Percentiles rank a stretch among this genome's conserved stretches.
phyloP scores from a whole-genome alignment of 2,888 invertebrate genomes.

The Polyommatus iphigenia region DNA sequence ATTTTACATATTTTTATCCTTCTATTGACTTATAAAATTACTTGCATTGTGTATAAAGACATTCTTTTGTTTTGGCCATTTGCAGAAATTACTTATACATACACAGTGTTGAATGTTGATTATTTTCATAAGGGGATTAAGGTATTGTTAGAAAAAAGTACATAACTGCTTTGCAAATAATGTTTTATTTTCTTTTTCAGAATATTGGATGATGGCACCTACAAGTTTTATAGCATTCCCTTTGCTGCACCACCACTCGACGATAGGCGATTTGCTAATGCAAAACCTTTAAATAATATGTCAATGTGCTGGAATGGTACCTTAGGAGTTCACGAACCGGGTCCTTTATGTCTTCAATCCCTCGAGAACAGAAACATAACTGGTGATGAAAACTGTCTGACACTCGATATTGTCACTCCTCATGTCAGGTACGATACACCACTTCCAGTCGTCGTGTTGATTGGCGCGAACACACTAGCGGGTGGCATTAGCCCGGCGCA shows the following conservation, averaged over 20 bases:
- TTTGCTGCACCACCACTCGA: slow-evolving; percentile 87
- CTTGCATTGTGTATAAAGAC: not conserved
- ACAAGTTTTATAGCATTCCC: slow-evolving; percentile 90
- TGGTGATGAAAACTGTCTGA: slow-evolving; percentile 91
- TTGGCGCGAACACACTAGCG: slow-evolving; percentile 88
- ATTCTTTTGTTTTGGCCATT: no score
- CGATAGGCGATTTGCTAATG: slow-evolving; percentile 85
- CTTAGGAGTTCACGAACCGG: slow-evolving; percentile 83
- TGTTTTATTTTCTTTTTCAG: slow-evolving; percentile 59
- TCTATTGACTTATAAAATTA: not conserved
- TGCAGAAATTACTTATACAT: no score
- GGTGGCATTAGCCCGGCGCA: slow-evolving; percentile 87
- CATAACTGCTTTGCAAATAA: not conserved
- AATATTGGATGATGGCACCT: slow-evolving; percentile 87
- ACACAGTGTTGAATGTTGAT: no score
- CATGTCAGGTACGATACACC: slow-evolving; percentile 88
- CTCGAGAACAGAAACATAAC: slow-evolving; percentile 82
- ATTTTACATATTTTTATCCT: slow-evolving; percentile 17
- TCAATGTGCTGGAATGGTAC: slow-evolving; percentile 91
- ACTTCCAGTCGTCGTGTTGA: slow-evolving; percentile 89
- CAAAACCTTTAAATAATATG: slow-evolving; percentile 83
- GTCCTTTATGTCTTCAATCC: slow-evolving; percentile 85
- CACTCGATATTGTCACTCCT: slow-evolving; percentile 90
- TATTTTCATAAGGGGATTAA: no score
- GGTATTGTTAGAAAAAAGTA: no score